Percentiles rank a stretch among this genome's conserved stretches.
phyloP scores from a whole-genome alignment of 2,888 invertebrate species.

The Trichogramma dendrolimi region DNA sequence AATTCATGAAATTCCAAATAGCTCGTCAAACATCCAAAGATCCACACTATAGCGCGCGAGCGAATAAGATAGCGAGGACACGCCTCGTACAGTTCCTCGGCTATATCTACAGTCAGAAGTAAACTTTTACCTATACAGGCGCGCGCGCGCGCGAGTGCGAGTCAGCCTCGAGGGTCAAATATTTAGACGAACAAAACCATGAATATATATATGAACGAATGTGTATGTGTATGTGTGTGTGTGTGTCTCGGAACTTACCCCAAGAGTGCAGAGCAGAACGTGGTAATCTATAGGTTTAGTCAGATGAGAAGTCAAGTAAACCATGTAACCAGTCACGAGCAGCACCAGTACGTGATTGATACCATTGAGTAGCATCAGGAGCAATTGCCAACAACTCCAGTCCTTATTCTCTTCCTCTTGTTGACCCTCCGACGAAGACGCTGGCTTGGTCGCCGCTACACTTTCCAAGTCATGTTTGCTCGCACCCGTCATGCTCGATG shows the following conservation, averaged over 20 bases:
- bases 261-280: constrained; percentile 29
- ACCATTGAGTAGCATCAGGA: constrained; percentile 22
- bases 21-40: no score
- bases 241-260: constrained; percentile 27
- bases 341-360: constrained; percentile 31
- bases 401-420: background rate
- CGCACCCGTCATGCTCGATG: no score
- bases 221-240: background rate
- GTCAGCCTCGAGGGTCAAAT: no score
- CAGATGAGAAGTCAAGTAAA: constrained; percentile 21
- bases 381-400: background rate
- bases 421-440: background rate
- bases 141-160: no score
- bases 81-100: no score
- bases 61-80: no score
- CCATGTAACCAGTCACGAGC: constrained; percentile 27
- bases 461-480: background rate
- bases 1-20: no score
- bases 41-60: no score
- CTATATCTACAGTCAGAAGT: no score
- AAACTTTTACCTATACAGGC: no score
- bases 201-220: no score
- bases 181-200: no score
- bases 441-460: background rate
- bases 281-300: constrained; percentile 25